Evolutionary conservation across 2,888 invertebrate genomes (phyloP), one percentile per base, ranked within the genome.

Genomic region (Xestia sexstrigata): DNA sequence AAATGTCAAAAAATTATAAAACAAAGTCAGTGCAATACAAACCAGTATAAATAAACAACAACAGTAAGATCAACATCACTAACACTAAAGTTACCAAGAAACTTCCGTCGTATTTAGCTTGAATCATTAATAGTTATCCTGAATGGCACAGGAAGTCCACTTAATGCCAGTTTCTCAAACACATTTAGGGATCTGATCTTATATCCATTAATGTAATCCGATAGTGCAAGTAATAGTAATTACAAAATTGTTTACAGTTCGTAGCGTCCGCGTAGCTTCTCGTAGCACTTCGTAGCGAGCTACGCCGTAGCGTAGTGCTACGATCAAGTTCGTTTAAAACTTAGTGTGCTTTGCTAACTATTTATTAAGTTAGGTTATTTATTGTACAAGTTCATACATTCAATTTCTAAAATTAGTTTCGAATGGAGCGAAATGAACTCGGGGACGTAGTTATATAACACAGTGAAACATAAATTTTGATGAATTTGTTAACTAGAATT

Each of bases 321-420:
- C 79, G 83, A 82, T 76, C 76, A 52, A 79, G 78, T 84, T 87
- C 55, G 74, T 82, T 83, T 79, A 65, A 78, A 84, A 84, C 84
- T 85, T 87, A 76, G 80, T 84, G 74, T 71, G 69, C 79, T 84
- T 83, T 78, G 72, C 70, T 79, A 86, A 87, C 73, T 84, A 78
- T 87, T 83, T 87, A 85, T 85, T 81, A 84, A 86, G 77, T 87
- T 82, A 78, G 76, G 76, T 85, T 87, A 87, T 87, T 87, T 87
- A 87, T 85, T 78, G 82, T 79, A 47, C 45, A 85, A 87, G 80
- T 87, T 74, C 76, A 79, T 74, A 80, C 72, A 87, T 86, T 84
- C 84, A 82, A 86, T 86, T 86, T 78, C 86, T 86, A 82, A 84
- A 84, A 79, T 84, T 79, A 78, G 76, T 82, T 79, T 79, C 71